These are phyloP conservation scores for Tinea semifulvella DNA, from an alignment of 2,888 invertebrate genomes.

Conservation along the genomic window DNA sequence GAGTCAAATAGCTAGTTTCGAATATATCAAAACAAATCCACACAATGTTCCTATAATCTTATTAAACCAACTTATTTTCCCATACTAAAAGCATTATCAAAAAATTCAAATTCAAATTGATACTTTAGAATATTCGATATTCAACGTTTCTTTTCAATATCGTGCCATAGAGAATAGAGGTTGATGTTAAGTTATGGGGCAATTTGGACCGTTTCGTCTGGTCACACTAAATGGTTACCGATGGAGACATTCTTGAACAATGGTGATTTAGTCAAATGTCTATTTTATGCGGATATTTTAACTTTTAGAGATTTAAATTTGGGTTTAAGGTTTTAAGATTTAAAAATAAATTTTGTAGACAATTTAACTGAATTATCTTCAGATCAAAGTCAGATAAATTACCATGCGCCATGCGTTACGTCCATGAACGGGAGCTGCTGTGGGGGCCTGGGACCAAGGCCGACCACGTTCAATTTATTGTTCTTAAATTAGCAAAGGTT, in stretches of 20 bases:
- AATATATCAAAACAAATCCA: no score
- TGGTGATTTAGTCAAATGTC: background rate
- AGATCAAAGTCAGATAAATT: no score
- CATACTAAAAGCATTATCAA: no score
- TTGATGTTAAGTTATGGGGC: conserved; percentile 4
- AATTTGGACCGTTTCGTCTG: conserved; percentile 1
- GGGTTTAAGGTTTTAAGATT: background rate
- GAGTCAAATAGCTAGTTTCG: no score
- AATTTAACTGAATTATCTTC: background rate
- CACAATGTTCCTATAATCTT: no score
- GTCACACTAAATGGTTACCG: no score
- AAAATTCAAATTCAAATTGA: background rate
- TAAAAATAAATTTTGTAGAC: background rate
- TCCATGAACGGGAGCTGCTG: no score
- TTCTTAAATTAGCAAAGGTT: no score
- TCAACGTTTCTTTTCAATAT: background rate
- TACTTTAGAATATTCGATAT: conserved; percentile 1
- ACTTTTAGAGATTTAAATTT: background rate
- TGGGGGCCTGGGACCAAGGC: no score
- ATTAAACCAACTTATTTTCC: no score
- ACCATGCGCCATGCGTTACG: no score
- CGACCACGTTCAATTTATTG: no score
- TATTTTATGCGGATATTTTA: background rate
- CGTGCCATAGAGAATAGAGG: background rate
- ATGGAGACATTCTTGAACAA: conserved; percentile 3